Percentiles rank a stretch among this genome's conserved stretches.
phyloP scores from a whole-genome alignment of 1,140 invertebrate genomes.

The Phthorimaea operculella region DNA sequence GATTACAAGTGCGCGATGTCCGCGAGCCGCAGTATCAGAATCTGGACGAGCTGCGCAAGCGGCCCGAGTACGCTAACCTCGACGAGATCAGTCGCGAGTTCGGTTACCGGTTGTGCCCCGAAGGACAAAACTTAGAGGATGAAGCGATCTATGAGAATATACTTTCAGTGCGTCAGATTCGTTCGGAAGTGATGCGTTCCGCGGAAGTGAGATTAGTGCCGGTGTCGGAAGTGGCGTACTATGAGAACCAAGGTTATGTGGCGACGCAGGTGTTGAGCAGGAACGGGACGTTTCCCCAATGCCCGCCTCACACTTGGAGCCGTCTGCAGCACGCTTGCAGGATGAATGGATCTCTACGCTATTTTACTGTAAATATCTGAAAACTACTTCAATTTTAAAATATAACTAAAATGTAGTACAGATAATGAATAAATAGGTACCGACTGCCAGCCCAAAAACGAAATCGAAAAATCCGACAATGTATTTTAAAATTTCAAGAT shows the following conservation, averaged over 20 bases:
- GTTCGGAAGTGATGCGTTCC: constrained; percentile 24
- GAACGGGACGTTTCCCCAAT: constrained; percentile 65
- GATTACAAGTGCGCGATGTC: constrained; percentile 39
- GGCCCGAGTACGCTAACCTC: constrained; percentile 60
- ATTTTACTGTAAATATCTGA: constrained; percentile 54
- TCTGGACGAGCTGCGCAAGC: constrained; percentile 53
- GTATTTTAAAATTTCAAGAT: not conserved
- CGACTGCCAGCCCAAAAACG: no score
- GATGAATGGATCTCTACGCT: constrained; percentile 44
- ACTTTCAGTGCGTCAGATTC: constrained; percentile 57
- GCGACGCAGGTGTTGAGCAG: constrained; percentile 58
- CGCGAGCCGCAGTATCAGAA: constrained; percentile 62
- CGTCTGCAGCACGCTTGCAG: constrained; percentile 47
- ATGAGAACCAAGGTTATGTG: constrained; percentile 61
- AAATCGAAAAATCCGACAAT: not conserved
- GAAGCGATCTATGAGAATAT: constrained; percentile 65
- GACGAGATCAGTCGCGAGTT: constrained; percentile 63
- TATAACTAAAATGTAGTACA: no score
- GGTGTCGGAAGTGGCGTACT: constrained; percentile 57
- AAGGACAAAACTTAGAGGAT: constrained; percentile 64
- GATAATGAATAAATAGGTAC: no score
- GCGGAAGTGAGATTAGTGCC: constrained; percentile 65
- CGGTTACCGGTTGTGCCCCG: constrained; percentile 61
- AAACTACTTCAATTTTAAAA: constrained; percentile 7
- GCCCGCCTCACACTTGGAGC: constrained; percentile 53